Conservation (phyloP, 1,140 invertebrate genomes). For the Eciton burchellii region DNA sequence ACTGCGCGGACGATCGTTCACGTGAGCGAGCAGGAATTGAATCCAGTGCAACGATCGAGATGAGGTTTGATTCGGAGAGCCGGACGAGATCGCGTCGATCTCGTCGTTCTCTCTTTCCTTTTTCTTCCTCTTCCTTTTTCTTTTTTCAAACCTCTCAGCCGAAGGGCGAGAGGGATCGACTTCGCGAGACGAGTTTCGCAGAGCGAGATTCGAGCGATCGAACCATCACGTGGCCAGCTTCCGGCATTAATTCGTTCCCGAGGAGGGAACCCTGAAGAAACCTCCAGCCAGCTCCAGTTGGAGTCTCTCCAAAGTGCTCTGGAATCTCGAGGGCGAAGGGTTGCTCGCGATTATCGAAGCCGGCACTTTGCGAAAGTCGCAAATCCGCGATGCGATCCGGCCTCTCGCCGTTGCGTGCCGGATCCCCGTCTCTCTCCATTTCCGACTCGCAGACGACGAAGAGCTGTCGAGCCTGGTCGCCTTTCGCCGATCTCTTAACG, state of each 20-base stretch:
- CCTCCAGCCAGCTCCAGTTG: no score
- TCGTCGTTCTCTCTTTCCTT: no score
- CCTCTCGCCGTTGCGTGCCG: conserved; percentile 6
- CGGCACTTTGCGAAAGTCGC: neutral
- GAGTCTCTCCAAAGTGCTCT: no score
- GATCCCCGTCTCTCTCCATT: conserved; percentile 26
- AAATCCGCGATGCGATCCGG: conserved; percentile 15
- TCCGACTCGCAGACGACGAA: conserved; percentile 14
- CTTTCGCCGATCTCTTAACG: conserved; percentile 31
- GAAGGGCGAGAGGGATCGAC: no score
- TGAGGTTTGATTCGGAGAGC: neutral
- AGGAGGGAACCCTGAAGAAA: no score
- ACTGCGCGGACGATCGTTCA: neutral
- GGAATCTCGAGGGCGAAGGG: neutral
- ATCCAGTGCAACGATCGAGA: neutral
- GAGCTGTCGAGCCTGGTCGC: neutral
- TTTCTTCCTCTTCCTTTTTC: no score
- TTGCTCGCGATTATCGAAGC: neutral
- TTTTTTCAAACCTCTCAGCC: no score
- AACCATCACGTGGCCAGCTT: no score
- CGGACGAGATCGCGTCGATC: no score
- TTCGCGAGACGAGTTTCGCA: no score
- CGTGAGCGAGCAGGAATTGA: neutral
- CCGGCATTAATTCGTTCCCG: no score
- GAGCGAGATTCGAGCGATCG: no score